Evolutionary conservation across 1,140 invertebrate species (phyloP), one percentile per base, ranked within the genome.

Genomic region (Prorops nasuta): DNA sequence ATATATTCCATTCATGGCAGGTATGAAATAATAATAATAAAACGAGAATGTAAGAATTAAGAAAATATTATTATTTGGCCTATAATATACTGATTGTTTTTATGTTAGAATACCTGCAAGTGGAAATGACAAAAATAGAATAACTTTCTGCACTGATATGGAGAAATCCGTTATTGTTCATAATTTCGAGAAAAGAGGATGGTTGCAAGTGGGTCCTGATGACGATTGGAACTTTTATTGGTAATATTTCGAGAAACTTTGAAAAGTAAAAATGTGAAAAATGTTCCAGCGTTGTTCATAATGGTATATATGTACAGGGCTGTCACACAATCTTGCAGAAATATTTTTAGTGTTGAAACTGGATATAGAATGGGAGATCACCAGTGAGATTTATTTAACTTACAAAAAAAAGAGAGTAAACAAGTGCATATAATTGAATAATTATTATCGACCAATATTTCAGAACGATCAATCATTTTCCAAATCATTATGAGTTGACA

Each of bases 141-240:
- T 92, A 8, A 83, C 86, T 19, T 97, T 91, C 77, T 94, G 92
- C 60, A 92, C 92, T 31, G 94, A 97, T 73, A 83, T 94, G 67
- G 94, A 97, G 64, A 96, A 96, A 74, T 96, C 92, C n/a, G 94
- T 97, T 3, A 81, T 97, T 49, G 84, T 93, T 32, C 89, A 91
- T 56, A 97, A 97, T 76, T 97, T 96, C 69, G 92, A 96, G 63
- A 90, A 94, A 73, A 78, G 93, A 54, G 93, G 92, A 6, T 98
- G 94, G 94, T 80, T 84, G 18, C 89, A 92, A 78, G 94, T 96
- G 9, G 85, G 85, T 14, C 87, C 90, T 1, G 93, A 97, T 56
- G 94, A 98, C 67, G 92, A 96, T 62, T 98, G 94, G 94, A 94
- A 96, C 72, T 94, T 96, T 72, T 96, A 96, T 72, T 98, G 94